Evolutionary conservation across 2,113 vertebrate species (phyloP).

Genomic region (Paratilapia polleni): DNA sequence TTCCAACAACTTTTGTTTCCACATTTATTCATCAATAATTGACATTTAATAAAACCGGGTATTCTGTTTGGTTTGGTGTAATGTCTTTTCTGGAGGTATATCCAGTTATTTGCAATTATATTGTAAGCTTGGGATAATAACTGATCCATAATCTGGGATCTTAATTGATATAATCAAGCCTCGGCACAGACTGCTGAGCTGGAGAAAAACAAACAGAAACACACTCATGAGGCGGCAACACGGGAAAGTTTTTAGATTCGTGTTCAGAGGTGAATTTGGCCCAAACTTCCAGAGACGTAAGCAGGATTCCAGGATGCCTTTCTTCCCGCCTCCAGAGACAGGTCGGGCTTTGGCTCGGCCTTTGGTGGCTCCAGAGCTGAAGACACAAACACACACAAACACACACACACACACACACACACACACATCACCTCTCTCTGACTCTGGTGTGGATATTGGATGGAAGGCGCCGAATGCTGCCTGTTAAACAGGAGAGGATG

Average conservation of each 20-base stretch:
- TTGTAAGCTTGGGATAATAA: neutral
- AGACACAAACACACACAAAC: neutral
- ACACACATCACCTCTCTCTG: neutral
- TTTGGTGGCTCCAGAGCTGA: neutral
- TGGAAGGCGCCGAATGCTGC: slow-evolving; percentile 23
- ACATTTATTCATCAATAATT: neutral
- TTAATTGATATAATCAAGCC: slow-evolving; percentile 10
- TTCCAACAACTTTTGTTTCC: slow-evolving; percentile 3
- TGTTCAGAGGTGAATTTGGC: slow-evolving; percentile 20
- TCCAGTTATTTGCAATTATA: neutral
- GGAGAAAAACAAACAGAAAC: neutral
- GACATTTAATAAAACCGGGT: neutral
- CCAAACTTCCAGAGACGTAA: slow-evolving; percentile 2
- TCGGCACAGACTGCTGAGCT: neutral
- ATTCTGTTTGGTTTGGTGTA: neutral
- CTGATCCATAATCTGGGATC: slow-evolving; percentile 2
- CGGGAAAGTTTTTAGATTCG: slow-evolving; percentile 5
- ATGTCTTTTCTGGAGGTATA: neutral
- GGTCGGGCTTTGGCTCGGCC: slow-evolving; percentile 12
- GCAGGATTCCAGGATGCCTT: slow-evolving; percentile 25
- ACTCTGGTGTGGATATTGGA: slow-evolving; percentile 17
- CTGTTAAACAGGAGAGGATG: slow-evolving; percentile 47
- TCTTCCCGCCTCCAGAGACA: slow-evolving; percentile 1
- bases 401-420: neutral
- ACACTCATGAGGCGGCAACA: neutral